Percentiles rank a stretch among this genome's conserved stretches.
phyloP scores from a whole-genome alignment of 2,888 invertebrate species.

The Trissonchulus latispiculum region DNA sequence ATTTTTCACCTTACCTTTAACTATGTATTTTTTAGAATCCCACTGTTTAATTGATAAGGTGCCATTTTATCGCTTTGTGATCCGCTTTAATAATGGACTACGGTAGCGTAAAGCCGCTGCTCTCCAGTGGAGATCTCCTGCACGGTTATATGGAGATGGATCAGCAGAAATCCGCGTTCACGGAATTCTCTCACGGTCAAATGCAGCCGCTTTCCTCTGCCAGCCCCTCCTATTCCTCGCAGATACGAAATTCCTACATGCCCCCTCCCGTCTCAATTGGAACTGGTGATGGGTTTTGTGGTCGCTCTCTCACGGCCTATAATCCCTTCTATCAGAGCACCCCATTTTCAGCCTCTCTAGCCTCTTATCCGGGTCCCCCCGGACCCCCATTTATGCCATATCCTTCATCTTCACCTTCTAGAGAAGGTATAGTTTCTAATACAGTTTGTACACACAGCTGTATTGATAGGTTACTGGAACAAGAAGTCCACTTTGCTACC shows the following conservation, averaged over 20 bases:
- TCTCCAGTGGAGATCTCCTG: neutral
- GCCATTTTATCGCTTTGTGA: too few relatives aligned
- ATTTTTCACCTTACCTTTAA: too few relatives aligned
- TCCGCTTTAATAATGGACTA: too few relatives aligned
- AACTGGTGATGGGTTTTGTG: neutral
- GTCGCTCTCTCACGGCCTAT: neutral
- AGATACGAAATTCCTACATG: neutral
- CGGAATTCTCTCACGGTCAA: neutral
- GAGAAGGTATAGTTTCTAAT: too few relatives aligned
- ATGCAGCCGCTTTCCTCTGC: neutral
- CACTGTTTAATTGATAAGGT: too few relatives aligned
- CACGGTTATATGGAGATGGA: neutral
- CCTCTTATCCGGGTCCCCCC: neutral
- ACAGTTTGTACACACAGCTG: too few relatives aligned
- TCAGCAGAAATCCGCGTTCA: neutral
- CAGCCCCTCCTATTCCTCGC: neutral
- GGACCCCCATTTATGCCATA: neutral
- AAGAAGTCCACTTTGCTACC: too few relatives aligned
- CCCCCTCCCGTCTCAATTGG: neutral
- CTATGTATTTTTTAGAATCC: too few relatives aligned
- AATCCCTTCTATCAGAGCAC: neutral
- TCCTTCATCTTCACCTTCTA: neutral
- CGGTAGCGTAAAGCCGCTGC: too few relatives aligned
- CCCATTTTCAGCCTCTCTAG: neutral
- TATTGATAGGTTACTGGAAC: too few relatives aligned